phyloP scores from a whole-genome alignment of 2,113 vertebrate species.

The Myrmophylax atrothorax region DNA sequence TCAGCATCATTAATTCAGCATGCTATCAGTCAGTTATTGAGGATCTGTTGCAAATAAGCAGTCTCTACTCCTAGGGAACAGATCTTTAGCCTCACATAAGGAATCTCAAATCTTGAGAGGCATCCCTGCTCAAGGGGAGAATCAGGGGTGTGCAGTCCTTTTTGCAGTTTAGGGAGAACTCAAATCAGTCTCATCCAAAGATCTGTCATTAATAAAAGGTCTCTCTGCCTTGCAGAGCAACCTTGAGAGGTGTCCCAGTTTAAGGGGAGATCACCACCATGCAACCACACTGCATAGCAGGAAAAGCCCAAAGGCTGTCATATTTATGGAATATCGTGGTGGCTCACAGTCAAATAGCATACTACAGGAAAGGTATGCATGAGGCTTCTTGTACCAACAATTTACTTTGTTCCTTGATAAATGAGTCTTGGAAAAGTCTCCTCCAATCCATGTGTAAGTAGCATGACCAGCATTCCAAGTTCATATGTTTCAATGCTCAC shows the following conservation, averaged over 20 bases:
- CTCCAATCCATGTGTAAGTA: not conserved
- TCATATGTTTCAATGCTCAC: not conserved
- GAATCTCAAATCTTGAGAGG: not conserved
- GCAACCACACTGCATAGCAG: not conserved
- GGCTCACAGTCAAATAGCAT: not conserved
- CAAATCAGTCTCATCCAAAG: not conserved
- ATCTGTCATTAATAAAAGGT: not conserved
- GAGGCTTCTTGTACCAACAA: not conserved
- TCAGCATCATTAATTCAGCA: not conserved
- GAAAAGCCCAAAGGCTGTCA: not conserved
- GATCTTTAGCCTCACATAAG: not conserved
- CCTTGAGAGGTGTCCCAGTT: not conserved
- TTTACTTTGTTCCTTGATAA: not conserved
- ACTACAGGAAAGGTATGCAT: not conserved
- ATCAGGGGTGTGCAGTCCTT: not conserved
- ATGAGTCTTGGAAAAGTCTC: not conserved
- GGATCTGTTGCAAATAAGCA: not conserved
- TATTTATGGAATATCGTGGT: not conserved
- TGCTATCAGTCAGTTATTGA: not conserved
- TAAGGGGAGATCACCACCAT: not conserved
- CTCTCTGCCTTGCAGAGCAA: not conserved
- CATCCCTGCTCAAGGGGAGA: not conserved
- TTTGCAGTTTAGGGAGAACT: not conserved
- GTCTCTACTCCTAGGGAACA: not conserved
- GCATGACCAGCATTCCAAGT: not conserved